Evolutionary conservation across 2,888 invertebrate species (phyloP).

Genomic region (Hydrotaea diabolus): DNA sequence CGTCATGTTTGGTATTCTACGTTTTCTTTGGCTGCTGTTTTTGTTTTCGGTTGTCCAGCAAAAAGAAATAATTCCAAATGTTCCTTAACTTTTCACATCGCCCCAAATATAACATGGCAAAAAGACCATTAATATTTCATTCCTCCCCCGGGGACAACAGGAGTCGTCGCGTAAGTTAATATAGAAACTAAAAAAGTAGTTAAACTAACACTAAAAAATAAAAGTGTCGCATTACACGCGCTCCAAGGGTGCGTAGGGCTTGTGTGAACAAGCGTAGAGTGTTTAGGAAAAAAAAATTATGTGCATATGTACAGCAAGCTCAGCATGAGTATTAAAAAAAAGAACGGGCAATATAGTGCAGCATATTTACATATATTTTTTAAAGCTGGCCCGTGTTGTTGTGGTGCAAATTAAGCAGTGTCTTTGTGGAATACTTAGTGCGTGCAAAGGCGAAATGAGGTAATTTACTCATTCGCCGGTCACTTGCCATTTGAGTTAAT

Average conservation of each 20-base stretch:
- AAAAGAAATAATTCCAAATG: conserved; percentile 6
- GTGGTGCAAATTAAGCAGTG: neutral
- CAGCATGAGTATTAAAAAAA: neutral
- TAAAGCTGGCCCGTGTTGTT: neutral
- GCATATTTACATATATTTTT: neutral
- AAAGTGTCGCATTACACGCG: conserved; percentile 57
- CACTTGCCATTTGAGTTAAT: too few species aligned
- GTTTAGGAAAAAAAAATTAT: conserved; percentile 10
- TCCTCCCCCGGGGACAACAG: neutral
- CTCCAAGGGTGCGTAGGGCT: conserved; percentile 46
- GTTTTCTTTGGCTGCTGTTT: too few species aligned
- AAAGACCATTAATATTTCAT: neutral
- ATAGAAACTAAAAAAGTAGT: conserved; percentile 19
- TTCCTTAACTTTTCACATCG: neutral
- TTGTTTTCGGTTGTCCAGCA: too few species aligned
- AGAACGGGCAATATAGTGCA: neutral
- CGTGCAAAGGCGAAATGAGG: too few species aligned
- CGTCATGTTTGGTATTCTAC: too few species aligned
- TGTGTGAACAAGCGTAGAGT: neutral
- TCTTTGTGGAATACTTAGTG: too few species aligned
- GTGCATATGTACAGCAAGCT: neutral
- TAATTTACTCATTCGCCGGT: too few species aligned
- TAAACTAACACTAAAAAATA: conserved; percentile 45
- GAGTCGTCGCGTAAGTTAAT: neutral
- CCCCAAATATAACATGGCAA: conserved; percentile 18